Evolutionary conservation across 2,888 invertebrate species (phyloP).

Genomic region (Chrysolina oricalcia): DNA sequence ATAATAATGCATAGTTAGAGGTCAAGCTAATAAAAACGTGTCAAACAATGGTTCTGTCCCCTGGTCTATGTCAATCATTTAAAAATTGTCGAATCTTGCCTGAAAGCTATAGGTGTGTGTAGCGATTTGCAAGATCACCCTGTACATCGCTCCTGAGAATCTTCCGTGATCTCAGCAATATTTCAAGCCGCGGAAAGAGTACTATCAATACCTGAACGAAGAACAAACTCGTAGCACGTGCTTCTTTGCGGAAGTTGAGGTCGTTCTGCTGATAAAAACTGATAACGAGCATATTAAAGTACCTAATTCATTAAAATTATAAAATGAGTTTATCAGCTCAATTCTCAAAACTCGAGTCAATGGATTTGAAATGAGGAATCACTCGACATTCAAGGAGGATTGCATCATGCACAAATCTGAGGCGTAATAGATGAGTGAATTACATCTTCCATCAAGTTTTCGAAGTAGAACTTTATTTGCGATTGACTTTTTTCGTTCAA

Average conservation of each 20-base stretch:
- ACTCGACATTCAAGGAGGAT: slow-evolving; percentile 7
- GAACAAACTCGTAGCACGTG: neutral
- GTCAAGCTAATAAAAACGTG: no score
- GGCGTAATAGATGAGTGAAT: slow-evolving; percentile 6
- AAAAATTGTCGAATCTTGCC: no score
- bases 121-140: neutral
- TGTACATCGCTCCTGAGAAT: neutral
- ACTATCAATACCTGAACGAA: neutral
- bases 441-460: neutral
- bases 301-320: slow-evolving; percentile 1
- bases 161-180: neutral
- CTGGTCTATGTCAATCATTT: no score
- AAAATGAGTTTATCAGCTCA: slow-evolving; percentile 13
- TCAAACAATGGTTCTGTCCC: no score
- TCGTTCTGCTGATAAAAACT: neutral
- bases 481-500: no score
- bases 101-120: neutral
- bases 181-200: neutral
- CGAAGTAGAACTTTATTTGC: neutral
- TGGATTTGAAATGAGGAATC: slow-evolving; percentile 8
- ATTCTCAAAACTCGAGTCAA: neutral
- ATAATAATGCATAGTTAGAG: no score
- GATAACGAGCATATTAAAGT: neutral
- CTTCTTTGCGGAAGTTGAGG: slow-evolving; percentile 18
- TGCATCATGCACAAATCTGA: slow-evolving; percentile 7